phyloP scores from a whole-genome alignment of 2,797 vertebrate species.

The Atherinosoma microstoma region DNA sequence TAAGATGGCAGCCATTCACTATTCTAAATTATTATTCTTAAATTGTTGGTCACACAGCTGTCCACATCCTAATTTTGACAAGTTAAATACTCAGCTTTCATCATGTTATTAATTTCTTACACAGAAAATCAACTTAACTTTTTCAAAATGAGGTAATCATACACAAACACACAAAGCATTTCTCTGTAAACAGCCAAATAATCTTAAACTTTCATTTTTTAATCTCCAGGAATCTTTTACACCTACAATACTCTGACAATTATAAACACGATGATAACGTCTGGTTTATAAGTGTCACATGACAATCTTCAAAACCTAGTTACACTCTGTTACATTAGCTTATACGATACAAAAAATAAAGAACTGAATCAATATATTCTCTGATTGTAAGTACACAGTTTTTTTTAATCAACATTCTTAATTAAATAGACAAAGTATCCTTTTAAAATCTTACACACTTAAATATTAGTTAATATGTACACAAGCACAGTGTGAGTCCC shows the following conservation, averaged over 20 bases:
- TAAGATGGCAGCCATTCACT: too few species aligned
- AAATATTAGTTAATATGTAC: slow-evolving; percentile 26
- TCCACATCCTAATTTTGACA: too few species aligned
- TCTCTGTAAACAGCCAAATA: neutral
- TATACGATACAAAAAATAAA: slow-evolving; percentile 74
- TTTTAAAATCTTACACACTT: slow-evolving; percentile 17
- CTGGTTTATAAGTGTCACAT: slow-evolving; percentile 32
- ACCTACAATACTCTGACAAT: slow-evolving; percentile 37
- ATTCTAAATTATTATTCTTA: too few species aligned
- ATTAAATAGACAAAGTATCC: slow-evolving; percentile 22
- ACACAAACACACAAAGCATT: neutral
- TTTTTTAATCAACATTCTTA: slow-evolving; percentile 26
- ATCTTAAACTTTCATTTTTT: slow-evolving; percentile 9
- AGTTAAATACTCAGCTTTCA: too few species aligned
- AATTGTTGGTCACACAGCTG: too few species aligned
- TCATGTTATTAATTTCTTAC: neutral
- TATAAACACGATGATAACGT: slow-evolving; percentile 57
- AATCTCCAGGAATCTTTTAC: slow-evolving; percentile 23
- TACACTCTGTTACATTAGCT: slow-evolving; percentile 34
- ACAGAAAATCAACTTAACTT: too few species aligned
- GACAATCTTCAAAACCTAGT: slow-evolving; percentile 19
- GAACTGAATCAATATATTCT: slow-evolving; percentile 46
- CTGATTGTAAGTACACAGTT: slow-evolving; percentile 39
- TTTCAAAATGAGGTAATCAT: too few species aligned
- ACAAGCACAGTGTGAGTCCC: slow-evolving; percentile 47